A percentile compares a stretch with the other conserved stretches of the same genome.
These are phyloP conservation scores for Tinea trinotella DNA, from an alignment of 2,888 invertebrate species.

Conservation along the genomic window DNA sequence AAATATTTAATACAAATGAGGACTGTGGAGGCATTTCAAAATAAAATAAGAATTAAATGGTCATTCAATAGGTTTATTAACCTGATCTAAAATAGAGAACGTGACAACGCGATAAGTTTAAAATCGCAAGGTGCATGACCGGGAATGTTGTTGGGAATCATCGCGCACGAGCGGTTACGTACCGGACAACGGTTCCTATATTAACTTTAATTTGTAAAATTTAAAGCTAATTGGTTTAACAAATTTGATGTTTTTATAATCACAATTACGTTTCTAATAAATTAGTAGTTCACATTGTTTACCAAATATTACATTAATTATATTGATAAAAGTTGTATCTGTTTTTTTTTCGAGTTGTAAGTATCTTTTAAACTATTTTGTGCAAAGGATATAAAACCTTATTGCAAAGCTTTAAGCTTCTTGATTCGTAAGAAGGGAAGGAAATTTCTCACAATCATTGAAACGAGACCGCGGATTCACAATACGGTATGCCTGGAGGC, in stretches of 20 bases:
- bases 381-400: conserved; percentile 2
- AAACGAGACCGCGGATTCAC: conserved; percentile 25
- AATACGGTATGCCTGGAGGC: conserved; percentile 28
- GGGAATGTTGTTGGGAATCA: conserved; percentile 33
- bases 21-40: conserved; percentile 7
- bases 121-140: conserved; percentile 56
- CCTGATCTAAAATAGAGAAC: conserved; percentile 34
- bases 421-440: neutral
- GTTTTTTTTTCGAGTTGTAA: no score
- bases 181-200: conserved; percentile 27
- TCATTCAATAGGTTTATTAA: conserved; percentile 45
- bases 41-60: conserved; percentile 25
- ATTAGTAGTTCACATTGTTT: no score
- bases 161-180: conserved; percentile 39
- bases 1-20: conserved; percentile 10
- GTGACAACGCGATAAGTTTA: conserved; percentile 40
- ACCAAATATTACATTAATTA: no score
- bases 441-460: conserved; percentile 17
- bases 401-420: neutral
- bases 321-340: no score
- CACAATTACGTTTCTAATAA: no score
- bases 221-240: neutral
- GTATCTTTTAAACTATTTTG: no score
- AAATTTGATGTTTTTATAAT: no score
- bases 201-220: conserved; percentile 1